These are phyloP conservation scores for Caenorhabditis latens DNA, from an alignment of 1,140 invertebrate species.

Conservation along the genomic window DNA sequence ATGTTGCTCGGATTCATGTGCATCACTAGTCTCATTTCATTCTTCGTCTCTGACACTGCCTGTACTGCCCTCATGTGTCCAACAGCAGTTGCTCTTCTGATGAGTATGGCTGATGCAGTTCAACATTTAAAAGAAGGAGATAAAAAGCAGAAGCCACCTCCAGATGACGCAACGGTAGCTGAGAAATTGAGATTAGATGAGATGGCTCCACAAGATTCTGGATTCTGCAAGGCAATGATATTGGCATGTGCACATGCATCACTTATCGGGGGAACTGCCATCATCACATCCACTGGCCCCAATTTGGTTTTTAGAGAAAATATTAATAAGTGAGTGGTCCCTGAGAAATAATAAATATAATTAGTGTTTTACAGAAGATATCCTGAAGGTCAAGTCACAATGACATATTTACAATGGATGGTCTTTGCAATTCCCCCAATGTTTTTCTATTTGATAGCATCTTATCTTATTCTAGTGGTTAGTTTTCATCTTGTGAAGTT, in stretches of 20 bases:
- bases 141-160: neutral
- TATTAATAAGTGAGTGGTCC: constrained; percentile 18
- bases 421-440: constrained; percentile 48
- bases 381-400: constrained; percentile 9
- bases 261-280: constrained; percentile 49
- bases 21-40: constrained; percentile 48
- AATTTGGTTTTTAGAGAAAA: constrained; percentile 57
- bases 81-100: constrained; percentile 45
- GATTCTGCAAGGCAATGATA: constrained; percentile 51
- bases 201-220: constrained; percentile 10
- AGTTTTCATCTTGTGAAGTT: neutral
- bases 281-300: constrained; percentile 23
- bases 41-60: constrained; percentile 54
- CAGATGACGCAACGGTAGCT: neutral
- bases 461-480: constrained; percentile 41
- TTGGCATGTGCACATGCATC: constrained; percentile 49
- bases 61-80: constrained; percentile 48
- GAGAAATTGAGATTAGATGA: constrained; percentile 5
- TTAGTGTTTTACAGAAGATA: neutral
- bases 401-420: constrained; percentile 55
- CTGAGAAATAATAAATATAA: neutral
- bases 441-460: constrained; percentile 1
- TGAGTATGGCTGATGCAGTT: constrained; percentile 32
- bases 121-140: constrained; percentile 7
- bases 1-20: constrained; percentile 38